phyloP scores from a whole-genome alignment of 2,888 invertebrate genomes.

The Rotaria socialis region DNA sequence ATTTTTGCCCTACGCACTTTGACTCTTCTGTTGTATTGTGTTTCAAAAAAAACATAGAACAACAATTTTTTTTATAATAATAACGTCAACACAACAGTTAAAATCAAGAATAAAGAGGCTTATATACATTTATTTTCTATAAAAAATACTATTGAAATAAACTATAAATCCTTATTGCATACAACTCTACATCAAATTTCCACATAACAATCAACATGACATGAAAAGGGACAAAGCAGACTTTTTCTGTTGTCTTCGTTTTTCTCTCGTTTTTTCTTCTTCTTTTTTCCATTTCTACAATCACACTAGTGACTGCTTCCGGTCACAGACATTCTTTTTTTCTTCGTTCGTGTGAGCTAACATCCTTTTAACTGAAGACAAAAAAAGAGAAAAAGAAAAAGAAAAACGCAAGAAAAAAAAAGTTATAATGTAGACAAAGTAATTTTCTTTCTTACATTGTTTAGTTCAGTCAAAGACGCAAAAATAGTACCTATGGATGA shows the following conservation, averaged over 20 bases:
- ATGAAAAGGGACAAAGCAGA: not conserved
- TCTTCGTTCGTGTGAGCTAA: not conserved
- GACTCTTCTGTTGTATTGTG: too few species aligned
- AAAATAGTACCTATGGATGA: conserved; percentile 48
- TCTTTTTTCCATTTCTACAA: not conserved
- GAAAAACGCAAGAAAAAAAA: not conserved
- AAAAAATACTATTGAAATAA: not conserved
- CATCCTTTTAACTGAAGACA: not conserved
- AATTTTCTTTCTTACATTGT: not conserved
- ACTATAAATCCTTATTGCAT: not conserved
- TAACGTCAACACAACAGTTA: not conserved
- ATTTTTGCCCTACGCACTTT: too few species aligned
- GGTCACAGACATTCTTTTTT: not conserved
- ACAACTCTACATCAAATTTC: not conserved
- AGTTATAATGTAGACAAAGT: not conserved
- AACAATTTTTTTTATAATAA: too few species aligned
- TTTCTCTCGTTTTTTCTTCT: not conserved
- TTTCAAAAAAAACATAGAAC: too few species aligned
- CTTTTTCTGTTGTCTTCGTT: not conserved
- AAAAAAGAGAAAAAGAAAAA: not conserved
- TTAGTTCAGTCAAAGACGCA: not conserved
- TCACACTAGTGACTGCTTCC: not conserved
- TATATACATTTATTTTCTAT: not conserved
- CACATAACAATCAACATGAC: not conserved
- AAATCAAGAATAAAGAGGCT: not conserved